Evolutionary conservation across 2,113 vertebrate genomes (phyloP), one percentile per base, ranked within the genome.

Genomic region (Eonycteris spelaea): DNA sequence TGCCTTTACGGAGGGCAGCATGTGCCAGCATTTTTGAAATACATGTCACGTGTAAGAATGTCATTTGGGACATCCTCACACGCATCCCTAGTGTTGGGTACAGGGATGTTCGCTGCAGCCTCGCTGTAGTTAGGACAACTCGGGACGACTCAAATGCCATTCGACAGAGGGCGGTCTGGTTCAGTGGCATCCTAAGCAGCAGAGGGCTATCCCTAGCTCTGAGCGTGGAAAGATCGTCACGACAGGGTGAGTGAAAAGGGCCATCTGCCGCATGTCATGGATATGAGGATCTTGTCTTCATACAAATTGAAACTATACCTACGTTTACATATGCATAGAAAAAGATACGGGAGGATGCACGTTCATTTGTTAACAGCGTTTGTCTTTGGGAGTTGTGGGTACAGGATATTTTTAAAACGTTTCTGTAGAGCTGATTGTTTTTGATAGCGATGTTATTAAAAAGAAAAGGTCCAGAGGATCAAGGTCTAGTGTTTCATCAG

Each of bases 401-500:
- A 59, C 30, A 24, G 35, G 14, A 3, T 55, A 82, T 55, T 92
- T 94, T 68, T 61, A n/a, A 40, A 7, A 55, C 10, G 26, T 21
- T 61, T 87, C 68, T 28, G 21, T 22, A 22, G 43, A 83, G 55
- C 35, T 26, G 74, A 18, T 35, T 78, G n/a, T 55, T 94, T 94
- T 80, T 45, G 57, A 57, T 55, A 90, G 24, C 73, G 13, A 5
- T 12, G 40, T 57, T 71, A 35, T 26, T 86, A 11, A 90, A 78
- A 90, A 68, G 68, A 90, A 97, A 87, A 77, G 16, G 70, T 48
- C 38, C n/a, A 51, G 30, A 90, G 71, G 70, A 38, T 38, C 59
- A 57, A 92, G n/a, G 16, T n/a, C 89, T 43, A 35, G 40, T 57
- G n/a, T 70, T 90, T 65, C 61, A 63, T 84, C 53, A 85, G 14